Evolutionary conservation across 2,888 invertebrate genomes (phyloP), one percentile per base, ranked within the genome.

Genomic region (Phrixothrix hirtus): DNA sequence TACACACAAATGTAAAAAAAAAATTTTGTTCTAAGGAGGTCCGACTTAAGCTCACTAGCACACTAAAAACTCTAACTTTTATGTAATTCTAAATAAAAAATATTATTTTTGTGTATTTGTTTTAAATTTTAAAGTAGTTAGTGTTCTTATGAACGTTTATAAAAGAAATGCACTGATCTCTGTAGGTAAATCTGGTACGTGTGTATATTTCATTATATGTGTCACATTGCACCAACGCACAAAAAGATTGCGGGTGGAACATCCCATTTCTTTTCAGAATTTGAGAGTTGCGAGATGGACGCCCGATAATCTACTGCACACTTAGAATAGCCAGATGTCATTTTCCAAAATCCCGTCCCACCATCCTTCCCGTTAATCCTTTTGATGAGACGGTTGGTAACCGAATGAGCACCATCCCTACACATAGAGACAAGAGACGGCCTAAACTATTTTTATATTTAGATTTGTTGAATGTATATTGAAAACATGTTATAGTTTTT

Each of bases 371-470:
- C 55, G 49, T 57, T 63, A 63, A 60, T 60, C 65, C 64, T 47
- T 32, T 39, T 45, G 36, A 35, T 52, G 47, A 44, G 30, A 52
- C 53, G 57, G 58, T 47, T 60, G 31, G 62, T 63, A 60, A 60
- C 56, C 52, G 59, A 43, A 35, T 56, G 58, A 41, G 49, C 47
- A 55, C 57, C 35, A 51, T 57, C 57, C 45, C 60, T 57, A 56
- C 47, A 66, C 63, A 65, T 67, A 65, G 37, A 42, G 63, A 65
- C 53, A 66, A 61, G 64, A 67, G 70, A 65, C 73, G 72, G 73
- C 72, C 72, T 73, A 73, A 73, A 72, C 61, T 73, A 73, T 73
- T 73, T 73, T 73, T 73, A 67, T 73, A 72, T 62, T 59, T 67
- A 70, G 63, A 70, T 67, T 71, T 71, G 70, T 72, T 72, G 70